These are phyloP conservation scores for Cricetomys ansorgei DNA, from an alignment of 2,113 vertebrate species.

Conservation along the genomic window DNA sequence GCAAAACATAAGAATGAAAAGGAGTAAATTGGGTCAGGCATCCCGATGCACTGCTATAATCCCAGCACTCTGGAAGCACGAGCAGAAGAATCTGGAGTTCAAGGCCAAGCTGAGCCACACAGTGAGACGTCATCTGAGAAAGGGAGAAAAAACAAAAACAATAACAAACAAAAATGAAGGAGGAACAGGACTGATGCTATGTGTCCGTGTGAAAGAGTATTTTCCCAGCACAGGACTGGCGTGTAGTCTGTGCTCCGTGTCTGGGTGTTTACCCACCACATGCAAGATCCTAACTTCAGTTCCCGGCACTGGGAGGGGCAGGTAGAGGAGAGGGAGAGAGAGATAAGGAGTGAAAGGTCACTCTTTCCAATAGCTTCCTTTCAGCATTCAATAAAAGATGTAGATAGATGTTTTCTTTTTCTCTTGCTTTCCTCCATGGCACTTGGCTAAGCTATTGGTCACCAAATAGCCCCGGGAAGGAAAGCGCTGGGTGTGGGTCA, in stretches of 20 bases:
- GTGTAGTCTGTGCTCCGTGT: background rate
- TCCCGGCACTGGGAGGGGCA: background rate
- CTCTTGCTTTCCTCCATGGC: too few relatives aligned
- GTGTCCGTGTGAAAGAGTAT: too few relatives aligned
- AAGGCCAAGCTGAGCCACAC: background rate
- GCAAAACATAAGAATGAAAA: background rate
- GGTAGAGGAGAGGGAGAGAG: background rate
- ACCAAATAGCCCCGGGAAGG: too few relatives aligned
- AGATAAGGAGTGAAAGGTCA: background rate
- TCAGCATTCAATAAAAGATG: background rate
- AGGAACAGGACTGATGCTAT: too few relatives aligned
- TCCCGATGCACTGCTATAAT: background rate
- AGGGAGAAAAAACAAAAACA: background rate
- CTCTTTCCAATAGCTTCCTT: background rate
- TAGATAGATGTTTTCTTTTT: too few relatives aligned
- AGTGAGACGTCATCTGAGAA: background rate
- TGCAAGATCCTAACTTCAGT: background rate
- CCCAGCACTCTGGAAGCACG: background rate
- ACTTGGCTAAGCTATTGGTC: too few relatives aligned
- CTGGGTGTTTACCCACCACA: background rate
- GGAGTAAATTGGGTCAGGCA: background rate
- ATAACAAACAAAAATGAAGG: background rate
- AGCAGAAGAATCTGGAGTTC: background rate
- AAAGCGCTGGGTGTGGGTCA: too few relatives aligned
- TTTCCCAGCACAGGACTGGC: too few relatives aligned